These are phyloP conservation scores for Callipepla squamata DNA, from an alignment of 2,113 vertebrate species.

Conservation along the genomic window DNA sequence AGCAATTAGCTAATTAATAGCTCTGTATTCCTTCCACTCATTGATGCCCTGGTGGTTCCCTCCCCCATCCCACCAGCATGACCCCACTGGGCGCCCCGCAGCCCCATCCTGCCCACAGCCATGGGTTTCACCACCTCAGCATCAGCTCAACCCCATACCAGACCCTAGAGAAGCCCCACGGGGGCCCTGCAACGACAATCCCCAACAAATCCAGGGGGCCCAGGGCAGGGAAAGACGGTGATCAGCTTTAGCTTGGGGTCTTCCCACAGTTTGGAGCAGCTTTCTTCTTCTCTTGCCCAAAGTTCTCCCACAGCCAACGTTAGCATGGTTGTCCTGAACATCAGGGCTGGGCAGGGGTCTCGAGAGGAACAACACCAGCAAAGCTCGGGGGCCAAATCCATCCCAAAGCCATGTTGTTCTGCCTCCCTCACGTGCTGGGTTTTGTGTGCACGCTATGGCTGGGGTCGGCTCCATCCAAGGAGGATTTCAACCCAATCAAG, in stretches of 20 bases:
- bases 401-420: accelerated
- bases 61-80: accelerated
- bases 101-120: accelerated
- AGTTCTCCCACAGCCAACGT: accelerated
- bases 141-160: background rate
- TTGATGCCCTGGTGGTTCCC: background rate
- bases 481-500: background rate
- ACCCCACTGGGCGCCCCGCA: too few relatives aligned
- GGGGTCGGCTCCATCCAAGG: background rate
- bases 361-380: background rate
- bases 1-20: background rate
- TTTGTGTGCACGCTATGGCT: background rate
- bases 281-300: background rate
- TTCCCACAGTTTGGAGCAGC: background rate
- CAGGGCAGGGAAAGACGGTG: accelerated
- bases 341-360: background rate
- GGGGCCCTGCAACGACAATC: constrained; percentile 41
- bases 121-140: accelerated
- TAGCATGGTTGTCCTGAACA: accelerated
- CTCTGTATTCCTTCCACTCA: background rate
- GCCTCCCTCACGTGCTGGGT: accelerated
- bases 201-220: background rate
- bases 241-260: accelerated
- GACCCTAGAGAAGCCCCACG: background rate
- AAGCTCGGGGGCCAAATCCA: background rate